Conservation (phyloP, 2,113 vertebrate species). For the Poeciliopsis occidentalis region DNA sequence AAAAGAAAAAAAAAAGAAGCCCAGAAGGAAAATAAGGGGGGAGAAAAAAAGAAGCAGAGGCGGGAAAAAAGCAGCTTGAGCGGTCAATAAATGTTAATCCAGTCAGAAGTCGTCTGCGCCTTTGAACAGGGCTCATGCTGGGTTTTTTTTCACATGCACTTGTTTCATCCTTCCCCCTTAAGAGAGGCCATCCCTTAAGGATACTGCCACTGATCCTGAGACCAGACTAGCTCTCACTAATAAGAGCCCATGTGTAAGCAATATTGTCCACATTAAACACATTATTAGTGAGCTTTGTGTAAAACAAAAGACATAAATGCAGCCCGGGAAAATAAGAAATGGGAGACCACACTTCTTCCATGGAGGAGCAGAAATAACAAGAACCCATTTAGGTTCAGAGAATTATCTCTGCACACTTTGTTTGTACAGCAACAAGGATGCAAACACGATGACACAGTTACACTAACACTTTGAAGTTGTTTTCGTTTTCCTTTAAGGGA, state of each 20-base stretch:
- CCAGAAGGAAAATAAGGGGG: constrained; percentile 3
- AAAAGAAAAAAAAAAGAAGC: constrained; percentile 69
- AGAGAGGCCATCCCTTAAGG: constrained; percentile 88
- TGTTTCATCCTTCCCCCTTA: constrained; percentile 85
- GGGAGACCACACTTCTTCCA: constrained; percentile 8
- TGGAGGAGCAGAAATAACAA: constrained; percentile 29
- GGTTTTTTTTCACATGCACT: constrained; percentile 83
- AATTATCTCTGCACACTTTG: constrained; percentile 35
- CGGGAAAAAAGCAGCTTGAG: constrained; percentile 81
- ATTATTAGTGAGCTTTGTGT: constrained; percentile 76
- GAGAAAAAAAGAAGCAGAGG: constrained; percentile 58
- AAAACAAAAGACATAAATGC: constrained; percentile 66
- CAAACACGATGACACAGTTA: constrained; percentile 64
- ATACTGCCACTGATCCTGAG: constrained; percentile 80
- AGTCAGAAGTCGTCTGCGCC: constrained; percentile 93
- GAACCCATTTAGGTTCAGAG: constrained; percentile 23
- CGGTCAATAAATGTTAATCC: constrained; percentile 99
- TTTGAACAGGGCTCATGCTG: constrained; percentile 95
- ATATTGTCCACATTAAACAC: constrained; percentile 82
- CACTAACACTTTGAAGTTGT: constrained; percentile 52
- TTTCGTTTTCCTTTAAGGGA: constrained; percentile 52
- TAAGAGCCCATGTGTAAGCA: constrained; percentile 90
- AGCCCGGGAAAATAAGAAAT: constrained; percentile 19
- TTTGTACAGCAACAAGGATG: constrained; percentile 48
- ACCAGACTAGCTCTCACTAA: constrained; percentile 87